Evolutionary conservation across 2,888 invertebrate genomes (phyloP).

Genomic region (Tyria jacobaeae): DNA sequence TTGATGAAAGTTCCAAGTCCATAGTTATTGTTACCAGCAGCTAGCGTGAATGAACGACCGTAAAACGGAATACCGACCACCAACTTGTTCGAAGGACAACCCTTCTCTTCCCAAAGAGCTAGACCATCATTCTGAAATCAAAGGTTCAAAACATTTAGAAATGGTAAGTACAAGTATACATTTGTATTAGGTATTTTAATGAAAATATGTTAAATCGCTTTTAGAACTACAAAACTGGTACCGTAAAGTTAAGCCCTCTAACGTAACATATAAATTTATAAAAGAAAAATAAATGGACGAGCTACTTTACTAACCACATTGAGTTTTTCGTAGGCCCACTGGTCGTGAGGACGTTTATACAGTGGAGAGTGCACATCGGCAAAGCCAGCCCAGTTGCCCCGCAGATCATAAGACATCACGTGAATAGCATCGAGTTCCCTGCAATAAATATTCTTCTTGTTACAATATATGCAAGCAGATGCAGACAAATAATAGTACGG

Average conservation of each 20-base stretch:
- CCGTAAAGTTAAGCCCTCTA: too few relatives aligned
- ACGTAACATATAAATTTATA: background rate
- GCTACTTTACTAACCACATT: conserved; percentile 90
- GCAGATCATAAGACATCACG: conserved; percentile 94
- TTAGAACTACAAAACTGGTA: background rate
- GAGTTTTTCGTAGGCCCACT: conserved; percentile 95
- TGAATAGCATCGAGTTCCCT: conserved; percentile 93
- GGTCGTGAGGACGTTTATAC: conserved; percentile 94
- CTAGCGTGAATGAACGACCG: conserved; percentile 94
- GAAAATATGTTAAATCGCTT: background rate
- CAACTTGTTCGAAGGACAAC: conserved; percentile 94
- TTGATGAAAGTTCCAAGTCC: conserved; percentile 95
- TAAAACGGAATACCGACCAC: conserved; percentile 96
- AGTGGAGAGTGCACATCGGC: conserved; percentile 96
- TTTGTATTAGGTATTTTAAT: too few relatives aligned
- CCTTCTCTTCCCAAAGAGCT: conserved; percentile 95
- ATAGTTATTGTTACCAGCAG: conserved; percentile 93
- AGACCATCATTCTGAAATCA: conserved; percentile 93
- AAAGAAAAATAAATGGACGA: background rate
- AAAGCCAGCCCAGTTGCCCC: conserved; percentile 96
- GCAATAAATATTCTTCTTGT: conserved; percentile 39
- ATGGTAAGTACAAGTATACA: background rate
- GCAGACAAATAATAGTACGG: background rate
- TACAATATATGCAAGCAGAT: background rate
- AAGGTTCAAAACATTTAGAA: conserved; percentile 13